Evolutionary conservation across 2,113 vertebrate species (phyloP), one percentile per base, ranked within the genome.

Genomic region (Alosa alosa): DNA sequence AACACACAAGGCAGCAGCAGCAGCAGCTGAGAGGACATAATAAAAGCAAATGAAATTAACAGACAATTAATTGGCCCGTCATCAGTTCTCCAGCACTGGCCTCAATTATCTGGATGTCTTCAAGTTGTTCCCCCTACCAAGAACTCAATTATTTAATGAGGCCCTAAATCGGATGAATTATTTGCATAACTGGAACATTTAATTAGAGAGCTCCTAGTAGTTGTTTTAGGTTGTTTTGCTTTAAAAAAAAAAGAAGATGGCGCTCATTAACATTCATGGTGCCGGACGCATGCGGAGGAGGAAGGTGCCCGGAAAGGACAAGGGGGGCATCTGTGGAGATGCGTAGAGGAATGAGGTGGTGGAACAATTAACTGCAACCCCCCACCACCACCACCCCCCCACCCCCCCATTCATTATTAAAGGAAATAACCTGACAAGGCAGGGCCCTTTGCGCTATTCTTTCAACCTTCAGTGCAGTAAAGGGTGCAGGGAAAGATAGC

Each of bases 181-280:
- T 82, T 88, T 88, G 84, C 87, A 88, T 88, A 88, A 82, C 82
- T 17, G 52, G 72, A 86, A 88, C 72, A 86, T 84, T 88, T 88
- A 88, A 88, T 88, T 86, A 86, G 82, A 78, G 72, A 83, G 81
- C 81, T 75, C 64, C 60, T 78, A 78, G 25, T 81, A 52, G 64
- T 78, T 85, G 81, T 87, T 85, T 83, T 85, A 46, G 83, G 10
- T 81, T 84, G 86, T 72, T 83, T 85, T 11, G 36, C 72, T 39
- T 78, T 18, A 83, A 64, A 68, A 78, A 85, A 49, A 60, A 22
- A 11, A 8, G 22, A 85, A 78, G 36, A 83, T 83, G 6, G 50
- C 18, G 9, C 22, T 9, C 64, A 72, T 84, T 45, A 84, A 86
- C 84, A 84, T 41, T 84, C 83, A 84, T n/a, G 78, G 82, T 46